These are phyloP conservation scores for Bombus superbus DNA, from an alignment of 1,140 invertebrate genomes.

Conservation along the genomic window DNA sequence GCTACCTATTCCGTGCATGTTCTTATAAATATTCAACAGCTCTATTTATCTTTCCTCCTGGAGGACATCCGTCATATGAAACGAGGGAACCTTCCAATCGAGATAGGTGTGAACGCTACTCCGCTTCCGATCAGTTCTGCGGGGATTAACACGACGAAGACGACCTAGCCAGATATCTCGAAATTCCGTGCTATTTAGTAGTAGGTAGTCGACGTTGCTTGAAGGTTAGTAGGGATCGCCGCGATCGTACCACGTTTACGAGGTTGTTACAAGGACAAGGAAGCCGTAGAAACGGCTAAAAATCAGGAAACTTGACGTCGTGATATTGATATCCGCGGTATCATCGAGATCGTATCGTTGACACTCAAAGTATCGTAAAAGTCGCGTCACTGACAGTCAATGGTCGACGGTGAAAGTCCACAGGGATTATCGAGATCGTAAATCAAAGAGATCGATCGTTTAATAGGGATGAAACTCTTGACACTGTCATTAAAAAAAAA, in stretches of 20 bases:
- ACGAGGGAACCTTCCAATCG: neutral
- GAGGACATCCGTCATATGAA: conserved; percentile 22
- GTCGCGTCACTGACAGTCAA: neutral
- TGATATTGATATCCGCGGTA: no score
- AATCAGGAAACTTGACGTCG: neutral
- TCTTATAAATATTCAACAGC: conserved; percentile 42
- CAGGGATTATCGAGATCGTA: no score
- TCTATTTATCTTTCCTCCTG: conserved; percentile 16
- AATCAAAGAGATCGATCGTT: neutral
- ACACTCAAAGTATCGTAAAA: no score
- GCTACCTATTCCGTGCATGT: conserved; percentile 27
- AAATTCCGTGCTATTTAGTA: neutral
- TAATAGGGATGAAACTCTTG: no score
- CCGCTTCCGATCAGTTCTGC: neutral
- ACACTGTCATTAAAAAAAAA: neutral
- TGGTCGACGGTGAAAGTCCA: neutral
- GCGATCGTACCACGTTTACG: neutral
- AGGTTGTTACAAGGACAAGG: neutral
- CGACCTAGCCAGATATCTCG: neutral
- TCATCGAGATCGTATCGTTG: neutral
- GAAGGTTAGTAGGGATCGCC: neutral
- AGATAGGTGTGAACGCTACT: neutral
- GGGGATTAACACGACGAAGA: neutral
- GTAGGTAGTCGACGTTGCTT: neutral
- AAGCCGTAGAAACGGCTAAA: no score